Percentiles rank a stretch among this genome's conserved stretches.
Evolutionary conservation across 2,113 vertebrate genomes (phyloP).

Genomic region (Pterocles gutturalis): DNA sequence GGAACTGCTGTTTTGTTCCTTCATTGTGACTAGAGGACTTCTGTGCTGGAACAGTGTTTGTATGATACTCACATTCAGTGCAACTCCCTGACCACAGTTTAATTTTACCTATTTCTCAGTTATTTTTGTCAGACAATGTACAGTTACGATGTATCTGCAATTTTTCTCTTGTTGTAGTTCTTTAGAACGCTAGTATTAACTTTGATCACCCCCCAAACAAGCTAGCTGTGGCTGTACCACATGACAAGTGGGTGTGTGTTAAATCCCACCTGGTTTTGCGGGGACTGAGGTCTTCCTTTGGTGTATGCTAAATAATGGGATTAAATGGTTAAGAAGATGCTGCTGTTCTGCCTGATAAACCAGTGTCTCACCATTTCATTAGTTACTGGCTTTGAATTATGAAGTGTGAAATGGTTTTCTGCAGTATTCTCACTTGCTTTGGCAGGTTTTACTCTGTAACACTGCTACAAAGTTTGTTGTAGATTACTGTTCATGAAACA

Average conservation of each 20-base stretch:
- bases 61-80: not conserved
- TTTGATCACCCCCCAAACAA: not conserved
- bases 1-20: not conserved
- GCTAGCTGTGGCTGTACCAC: not conserved
- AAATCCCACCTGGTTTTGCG: not conserved
- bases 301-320: not conserved
- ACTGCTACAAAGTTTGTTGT: not conserved
- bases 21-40: not conserved
- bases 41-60: not conserved
- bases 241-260: fast-evolving
- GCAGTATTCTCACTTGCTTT: not conserved
- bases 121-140: not conserved
- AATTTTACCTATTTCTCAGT: not conserved
- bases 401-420: not conserved
- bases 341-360: not conserved
- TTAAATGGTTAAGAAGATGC: not conserved
- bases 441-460: not conserved
- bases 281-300: not conserved
- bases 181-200: not conserved
- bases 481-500: not conserved
- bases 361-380: not conserved
- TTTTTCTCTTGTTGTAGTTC: not conserved
- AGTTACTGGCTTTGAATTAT: not conserved
- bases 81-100: not conserved
- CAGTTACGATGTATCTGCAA: not conserved